These are phyloP conservation scores for Cricetomys ansorgei DNA, from an alignment of 2,113 vertebrate species.

Conservation along the genomic window DNA sequence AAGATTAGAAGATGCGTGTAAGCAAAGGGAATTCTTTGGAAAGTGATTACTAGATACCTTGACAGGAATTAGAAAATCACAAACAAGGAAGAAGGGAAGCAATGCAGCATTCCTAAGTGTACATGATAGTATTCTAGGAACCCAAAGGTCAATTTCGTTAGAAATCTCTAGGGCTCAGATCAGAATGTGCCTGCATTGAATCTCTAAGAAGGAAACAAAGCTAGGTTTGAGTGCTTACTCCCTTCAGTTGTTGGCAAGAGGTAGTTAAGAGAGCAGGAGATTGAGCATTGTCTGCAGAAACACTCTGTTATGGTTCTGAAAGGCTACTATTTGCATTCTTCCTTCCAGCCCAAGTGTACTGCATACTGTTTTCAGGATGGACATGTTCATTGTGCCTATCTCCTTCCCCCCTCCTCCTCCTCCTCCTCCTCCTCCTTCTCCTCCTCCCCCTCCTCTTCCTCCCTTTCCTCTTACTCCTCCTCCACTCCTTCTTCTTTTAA, in stretches of 20 bases:
- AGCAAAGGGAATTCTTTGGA: neutral
- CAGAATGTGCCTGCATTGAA: neutral
- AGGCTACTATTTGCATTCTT: neutral
- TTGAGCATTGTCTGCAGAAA: fast-evolving
- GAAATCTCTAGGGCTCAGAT: neutral
- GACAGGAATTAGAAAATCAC: neutral
- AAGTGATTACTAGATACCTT: neutral
- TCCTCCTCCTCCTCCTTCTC: neutral
- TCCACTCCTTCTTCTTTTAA: neutral
- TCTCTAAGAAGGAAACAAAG: neutral
- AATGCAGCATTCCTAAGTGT: neutral
- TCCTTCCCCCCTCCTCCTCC: neutral
- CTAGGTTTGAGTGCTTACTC: fast-evolving
- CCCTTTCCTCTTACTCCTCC: neutral
- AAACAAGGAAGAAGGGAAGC: neutral
- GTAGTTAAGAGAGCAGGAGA: neutral
- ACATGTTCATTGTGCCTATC: neutral
- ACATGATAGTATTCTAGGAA: neutral
- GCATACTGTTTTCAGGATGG: neutral
- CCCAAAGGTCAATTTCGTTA: neutral
- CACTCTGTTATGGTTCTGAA: too few species aligned
- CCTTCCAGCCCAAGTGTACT: neutral
- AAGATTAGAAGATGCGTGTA: neutral
- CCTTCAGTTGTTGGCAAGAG: neutral
- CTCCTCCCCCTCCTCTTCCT: neutral